A percentile compares a stretch with the other conserved stretches of the same genome.
These are phyloP conservation scores for Lasiurus cinereus DNA, from an alignment of 2,113 vertebrate species.

Conservation along the genomic window DNA sequence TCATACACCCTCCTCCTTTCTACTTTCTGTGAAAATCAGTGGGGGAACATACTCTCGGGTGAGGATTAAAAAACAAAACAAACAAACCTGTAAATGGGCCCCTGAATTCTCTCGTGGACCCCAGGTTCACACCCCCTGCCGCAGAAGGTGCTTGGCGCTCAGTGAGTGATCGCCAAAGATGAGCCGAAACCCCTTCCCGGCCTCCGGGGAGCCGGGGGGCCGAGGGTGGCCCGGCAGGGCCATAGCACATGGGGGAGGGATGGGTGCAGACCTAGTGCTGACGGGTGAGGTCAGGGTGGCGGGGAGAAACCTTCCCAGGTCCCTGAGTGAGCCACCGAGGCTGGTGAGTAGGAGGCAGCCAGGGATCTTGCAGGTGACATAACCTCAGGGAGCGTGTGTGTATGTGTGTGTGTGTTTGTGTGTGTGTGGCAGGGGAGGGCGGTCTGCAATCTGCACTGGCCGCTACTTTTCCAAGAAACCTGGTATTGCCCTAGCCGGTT, in stretches of 20 bases:
- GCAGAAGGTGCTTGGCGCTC: not conserved
- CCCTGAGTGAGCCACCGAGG: not conserved
- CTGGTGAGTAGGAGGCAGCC: not conserved
- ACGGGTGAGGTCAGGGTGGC: accelerated
- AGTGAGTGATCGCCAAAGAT: not conserved
- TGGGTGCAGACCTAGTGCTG: not conserved
- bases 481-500: too few species aligned
- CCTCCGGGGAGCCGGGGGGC: not conserved
- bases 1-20: too few species aligned
- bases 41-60: too few species aligned
- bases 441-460: not conserved
- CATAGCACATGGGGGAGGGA: too few species aligned
- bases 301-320: not conserved
- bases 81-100: not conserved
- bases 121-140: not conserved
- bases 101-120: not conserved
- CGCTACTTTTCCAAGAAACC: not conserved
- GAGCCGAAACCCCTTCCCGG: not conserved
- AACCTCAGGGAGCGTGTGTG: not conserved
- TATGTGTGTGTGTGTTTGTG: too few species aligned
- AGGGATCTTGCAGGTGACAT: not conserved
- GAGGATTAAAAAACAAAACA: too few species aligned
- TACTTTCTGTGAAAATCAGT: too few species aligned
- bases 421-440: too few species aligned
- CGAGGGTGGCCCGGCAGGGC: not conserved